Evolutionary conservation across 1,140 invertebrate genomes (phyloP).

Genomic region (Zeugodacus cucurbitae): DNA sequence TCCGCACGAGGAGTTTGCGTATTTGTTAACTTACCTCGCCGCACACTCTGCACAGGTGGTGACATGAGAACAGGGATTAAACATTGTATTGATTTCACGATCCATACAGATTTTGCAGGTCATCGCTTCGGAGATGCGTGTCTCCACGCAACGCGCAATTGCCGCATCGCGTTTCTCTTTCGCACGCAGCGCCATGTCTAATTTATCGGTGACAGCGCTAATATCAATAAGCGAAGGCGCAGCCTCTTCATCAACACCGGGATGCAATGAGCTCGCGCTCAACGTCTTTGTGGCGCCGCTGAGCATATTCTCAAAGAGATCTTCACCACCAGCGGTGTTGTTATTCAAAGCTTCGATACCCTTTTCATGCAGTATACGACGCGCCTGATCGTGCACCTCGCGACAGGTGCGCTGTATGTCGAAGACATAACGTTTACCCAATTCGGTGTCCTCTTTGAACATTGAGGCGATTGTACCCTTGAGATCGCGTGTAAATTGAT

Average conservation of each 20-base stretch:
- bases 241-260: constrained; percentile 41
- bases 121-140: constrained; percentile 75
- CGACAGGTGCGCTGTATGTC: constrained; percentile 87
- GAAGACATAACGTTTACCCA: constrained; percentile 89
- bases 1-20: background rate
- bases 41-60: constrained; percentile 81
- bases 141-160: constrained; percentile 64
- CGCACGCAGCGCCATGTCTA: constrained; percentile 63
- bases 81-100: constrained; percentile 79
- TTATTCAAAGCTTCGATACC: constrained; percentile 63
- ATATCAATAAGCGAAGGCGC: constrained; percentile 20
- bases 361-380: constrained; percentile 75
- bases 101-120: constrained; percentile 88
- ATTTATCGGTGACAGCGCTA: constrained; percentile 58
- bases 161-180: constrained; percentile 63
- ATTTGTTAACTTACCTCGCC: constrained; percentile 64
- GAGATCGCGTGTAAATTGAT: constrained; percentile 87
- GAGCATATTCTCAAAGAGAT: constrained; percentile 15
- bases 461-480: constrained; percentile 93
- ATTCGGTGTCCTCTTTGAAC: constrained; percentile 88
- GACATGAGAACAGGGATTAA: constrained; percentile 86
- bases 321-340: background rate
- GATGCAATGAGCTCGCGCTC: background rate
- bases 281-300: background rate
- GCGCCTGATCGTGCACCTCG: constrained; percentile 87